Evolutionary conservation across 2,113 vertebrate genomes (phyloP).

Genomic region (Empidonax traillii): DNA sequence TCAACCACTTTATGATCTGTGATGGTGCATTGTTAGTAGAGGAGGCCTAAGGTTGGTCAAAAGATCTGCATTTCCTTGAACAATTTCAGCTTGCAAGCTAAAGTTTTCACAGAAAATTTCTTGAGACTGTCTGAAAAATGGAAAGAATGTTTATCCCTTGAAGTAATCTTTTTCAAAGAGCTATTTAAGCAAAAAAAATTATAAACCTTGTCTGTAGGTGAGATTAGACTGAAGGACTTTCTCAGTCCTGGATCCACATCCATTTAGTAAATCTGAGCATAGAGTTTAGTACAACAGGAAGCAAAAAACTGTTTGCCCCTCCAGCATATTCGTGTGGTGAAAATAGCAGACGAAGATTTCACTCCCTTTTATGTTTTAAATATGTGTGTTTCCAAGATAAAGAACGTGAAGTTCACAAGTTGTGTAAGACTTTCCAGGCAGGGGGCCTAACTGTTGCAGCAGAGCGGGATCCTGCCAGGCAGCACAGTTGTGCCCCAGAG

Average conservation of each 20-base stretch:
- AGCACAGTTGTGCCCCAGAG: fast-evolving
- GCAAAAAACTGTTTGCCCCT: background rate
- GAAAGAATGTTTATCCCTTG: background rate
- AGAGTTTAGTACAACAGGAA: background rate
- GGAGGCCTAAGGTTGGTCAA: background rate
- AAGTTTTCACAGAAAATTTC: background rate
- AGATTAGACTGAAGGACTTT: background rate
- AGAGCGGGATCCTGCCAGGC: background rate
- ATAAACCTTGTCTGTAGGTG: background rate
- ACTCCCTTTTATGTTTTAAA: background rate
- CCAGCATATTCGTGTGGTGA: background rate
- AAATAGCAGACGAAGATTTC: background rate
- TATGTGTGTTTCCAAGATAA: background rate
- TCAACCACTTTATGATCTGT: background rate
- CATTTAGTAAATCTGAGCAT: background rate
- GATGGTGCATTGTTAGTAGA: background rate
- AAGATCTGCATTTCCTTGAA: background rate
- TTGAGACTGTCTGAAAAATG: background rate
- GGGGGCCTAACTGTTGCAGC: background rate
- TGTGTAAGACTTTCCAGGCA: background rate
- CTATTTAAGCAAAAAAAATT: background rate
- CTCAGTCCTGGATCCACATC: background rate
- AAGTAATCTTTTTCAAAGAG: background rate
- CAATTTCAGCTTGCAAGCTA: background rate
- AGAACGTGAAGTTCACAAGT: background rate